Percentiles rank a stretch among this genome's conserved stretches.
Evolutionary conservation across 1,140 invertebrate species (phyloP).

Genomic region (Parapsyche elsis): DNA sequence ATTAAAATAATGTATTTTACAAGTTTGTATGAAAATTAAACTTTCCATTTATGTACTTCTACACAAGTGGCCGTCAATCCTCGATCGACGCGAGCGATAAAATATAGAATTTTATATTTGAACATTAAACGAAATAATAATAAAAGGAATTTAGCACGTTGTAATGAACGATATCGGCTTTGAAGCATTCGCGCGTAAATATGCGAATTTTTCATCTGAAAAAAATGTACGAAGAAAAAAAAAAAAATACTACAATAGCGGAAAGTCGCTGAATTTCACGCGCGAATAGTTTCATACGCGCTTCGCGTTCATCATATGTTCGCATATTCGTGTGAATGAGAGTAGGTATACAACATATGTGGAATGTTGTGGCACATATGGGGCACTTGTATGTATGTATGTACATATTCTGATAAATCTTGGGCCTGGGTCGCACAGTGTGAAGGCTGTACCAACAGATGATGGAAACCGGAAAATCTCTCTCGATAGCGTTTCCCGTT

Average conservation of each 20-base stretch:
- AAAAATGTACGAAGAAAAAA: background rate
- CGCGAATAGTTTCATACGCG: background rate
- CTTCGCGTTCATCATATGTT: no score
- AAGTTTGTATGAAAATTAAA: no score
- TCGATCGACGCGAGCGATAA: no score
- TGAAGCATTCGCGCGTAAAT: background rate
- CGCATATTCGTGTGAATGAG: background rate
- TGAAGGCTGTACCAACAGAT: conserved; percentile 36
- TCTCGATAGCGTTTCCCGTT: conserved; percentile 44
- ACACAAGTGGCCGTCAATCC: no score
- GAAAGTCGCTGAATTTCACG: background rate
- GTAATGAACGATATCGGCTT: no score
- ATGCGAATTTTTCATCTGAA: background rate
- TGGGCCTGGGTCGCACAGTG: background rate
- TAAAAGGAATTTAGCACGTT: no score
- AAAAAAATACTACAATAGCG: background rate
- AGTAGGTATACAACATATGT: no score
- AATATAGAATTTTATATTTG: no score
- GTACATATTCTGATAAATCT: conserved; percentile 41
- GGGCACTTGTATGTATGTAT: background rate
- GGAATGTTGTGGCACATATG: conserved; percentile 33
- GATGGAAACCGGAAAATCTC: conserved; percentile 46
- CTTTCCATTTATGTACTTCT: no score
- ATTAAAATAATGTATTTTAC: no score
- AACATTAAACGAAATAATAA: no score